Base-by-base conservation (phyloP, 1,140 invertebrate genomes). In the Brachionus calyciflorus region DNA sequence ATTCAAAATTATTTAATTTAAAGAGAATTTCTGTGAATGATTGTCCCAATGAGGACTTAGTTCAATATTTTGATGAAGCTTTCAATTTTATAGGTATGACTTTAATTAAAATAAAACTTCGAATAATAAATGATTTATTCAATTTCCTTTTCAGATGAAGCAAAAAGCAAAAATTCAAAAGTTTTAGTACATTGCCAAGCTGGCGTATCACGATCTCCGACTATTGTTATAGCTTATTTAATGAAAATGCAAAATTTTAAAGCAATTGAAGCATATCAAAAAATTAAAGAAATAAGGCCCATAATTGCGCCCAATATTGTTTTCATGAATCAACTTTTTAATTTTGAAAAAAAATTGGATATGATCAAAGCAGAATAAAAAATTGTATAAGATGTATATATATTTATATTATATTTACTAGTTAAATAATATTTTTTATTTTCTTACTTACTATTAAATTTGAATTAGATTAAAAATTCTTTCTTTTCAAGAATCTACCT, bases 151-250 rank as follows among this genome's bases (percentile, higher is more conserved):
- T 7, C 14, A 70, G 65, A 70, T n/a, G 65, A 70, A 9, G 65
- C 65, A 28, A 48, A 46, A 28, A 70, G 46, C 44, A 44, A 48
- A 21, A 14, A 51, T n/a, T 80, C 81, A 21, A 80, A 80, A 78
- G 79, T 82, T n/a, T 78, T 84, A 17, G 81, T 84, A 28, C 83
- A 84, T 65, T 84, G 83, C 78, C 82, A 83, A 60, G 82, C 82
- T 14, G 83, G 83, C 1, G 78, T 83, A 7, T 82, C 81, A 12
- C 68, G 83, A 24, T 81, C 82, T n/a, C 80, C 83, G 9, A 78
- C 83, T 2, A 79, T 84, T 70, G 80, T 80, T 5, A 82, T 83
- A 28, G 82, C 80, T 7, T 83, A 84, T 78, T 78, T 84, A 12
- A 84, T 84, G 80, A 70, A 70, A 70, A 70, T 24, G 3, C 65